Evolutionary conservation across 2,888 invertebrate genomes (phyloP).

Genomic region (Torymus auratus): DNA sequence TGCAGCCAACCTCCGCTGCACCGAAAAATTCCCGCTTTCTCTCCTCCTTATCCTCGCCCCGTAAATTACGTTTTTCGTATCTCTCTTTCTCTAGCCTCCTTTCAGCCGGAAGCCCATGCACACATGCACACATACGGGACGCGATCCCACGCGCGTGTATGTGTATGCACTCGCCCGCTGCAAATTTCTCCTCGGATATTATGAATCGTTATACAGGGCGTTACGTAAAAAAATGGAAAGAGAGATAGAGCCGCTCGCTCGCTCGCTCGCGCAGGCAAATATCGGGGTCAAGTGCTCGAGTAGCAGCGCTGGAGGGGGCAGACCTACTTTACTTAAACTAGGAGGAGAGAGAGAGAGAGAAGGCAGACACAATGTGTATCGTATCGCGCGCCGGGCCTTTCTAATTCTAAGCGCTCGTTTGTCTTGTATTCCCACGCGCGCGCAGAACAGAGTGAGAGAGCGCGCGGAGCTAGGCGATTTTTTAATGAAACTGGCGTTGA

Average conservation of each 20-base stretch:
- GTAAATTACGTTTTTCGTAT: background rate
- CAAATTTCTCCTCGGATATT: slow-evolving; percentile 36
- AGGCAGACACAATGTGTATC: slow-evolving; percentile 33
- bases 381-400: slow-evolving; percentile 61
- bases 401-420: slow-evolving; percentile 60
- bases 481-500: no score
- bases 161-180: background rate
- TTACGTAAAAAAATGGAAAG: slow-evolving; percentile 55
- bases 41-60: no score
- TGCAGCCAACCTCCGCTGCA: no score
- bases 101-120: slow-evolving; percentile 36
- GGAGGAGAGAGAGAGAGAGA: slow-evolving; percentile 61
- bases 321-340: slow-evolving; percentile 69
- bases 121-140: background rate
- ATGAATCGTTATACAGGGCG: slow-evolving; percentile 44
- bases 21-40: no score
- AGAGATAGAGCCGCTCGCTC: slow-evolving; percentile 50
- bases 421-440: slow-evolving; percentile 62
- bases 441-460: no score
- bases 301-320: background rate
- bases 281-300: slow-evolving; percentile 70
- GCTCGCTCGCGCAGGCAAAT: slow-evolving; percentile 61
- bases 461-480: no score
- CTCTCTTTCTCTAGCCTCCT: slow-evolving; percentile 26
- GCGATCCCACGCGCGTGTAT: background rate